phyloP scores from a whole-genome alignment of 2,888 invertebrate genomes.

The Gerosis bhagava region DNA sequence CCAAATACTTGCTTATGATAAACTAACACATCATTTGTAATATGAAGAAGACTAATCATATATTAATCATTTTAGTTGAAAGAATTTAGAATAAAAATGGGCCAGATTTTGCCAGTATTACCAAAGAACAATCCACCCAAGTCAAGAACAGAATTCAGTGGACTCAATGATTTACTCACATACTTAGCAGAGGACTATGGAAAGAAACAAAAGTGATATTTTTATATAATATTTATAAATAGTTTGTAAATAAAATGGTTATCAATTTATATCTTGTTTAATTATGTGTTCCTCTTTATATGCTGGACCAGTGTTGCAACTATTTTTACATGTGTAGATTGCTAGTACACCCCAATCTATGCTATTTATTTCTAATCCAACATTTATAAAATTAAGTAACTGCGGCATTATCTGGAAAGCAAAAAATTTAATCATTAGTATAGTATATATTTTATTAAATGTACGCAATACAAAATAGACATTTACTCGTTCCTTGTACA shows the following conservation, averaged over 20 bases:
- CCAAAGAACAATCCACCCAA: conserved; percentile 90
- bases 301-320: conserved; percentile 85
- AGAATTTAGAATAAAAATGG: conserved; percentile 93
- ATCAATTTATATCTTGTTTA: conserved; percentile 90
- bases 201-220: conserved; percentile 46
- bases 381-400: conserved; percentile 86
- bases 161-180: conserved; percentile 91
- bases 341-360: conserved; percentile 96
- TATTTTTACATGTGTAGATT: conserved; percentile 92
- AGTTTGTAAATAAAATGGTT: conserved; percentile 5
- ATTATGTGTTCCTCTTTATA: conserved; percentile 91
- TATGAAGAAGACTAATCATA: too few species aligned
- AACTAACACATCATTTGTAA: neutral
- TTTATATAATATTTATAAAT: conserved; percentile 23
- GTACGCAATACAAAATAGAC: conserved; percentile 67
- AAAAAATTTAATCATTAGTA: too few species aligned
- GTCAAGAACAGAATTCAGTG: conserved; percentile 93
- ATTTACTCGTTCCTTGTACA: conserved; percentile 58
- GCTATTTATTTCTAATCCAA: conserved; percentile 81
- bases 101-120: conserved; percentile 88
- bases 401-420: conserved; percentile 90
- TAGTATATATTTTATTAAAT: conserved; percentile 75
- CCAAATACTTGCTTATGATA: too few species aligned
- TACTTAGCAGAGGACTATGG: conserved; percentile 86
- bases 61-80: conserved; percentile 83